Evolutionary conservation across 2,797 vertebrate genomes (phyloP).

Genomic region (Halcyon chelicuti): DNA sequence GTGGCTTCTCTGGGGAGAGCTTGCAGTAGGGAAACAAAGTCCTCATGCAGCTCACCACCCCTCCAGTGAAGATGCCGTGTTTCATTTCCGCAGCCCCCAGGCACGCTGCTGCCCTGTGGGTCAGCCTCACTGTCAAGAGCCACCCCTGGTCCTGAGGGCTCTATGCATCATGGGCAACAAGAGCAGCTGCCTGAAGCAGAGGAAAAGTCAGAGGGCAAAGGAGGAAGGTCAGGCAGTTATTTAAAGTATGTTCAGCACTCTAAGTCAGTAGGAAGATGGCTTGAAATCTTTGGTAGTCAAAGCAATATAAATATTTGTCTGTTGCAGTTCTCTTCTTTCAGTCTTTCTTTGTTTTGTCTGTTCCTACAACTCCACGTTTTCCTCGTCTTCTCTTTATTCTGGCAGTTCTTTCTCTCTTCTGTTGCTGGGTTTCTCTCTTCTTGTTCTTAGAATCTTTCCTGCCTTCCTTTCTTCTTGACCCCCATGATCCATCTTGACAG

Average conservation of each 20-base stretch:
- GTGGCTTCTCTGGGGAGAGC: background rate
- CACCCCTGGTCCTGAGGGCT: background rate
- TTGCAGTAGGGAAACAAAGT: background rate
- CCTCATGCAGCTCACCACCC: background rate
- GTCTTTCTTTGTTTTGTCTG: background rate
- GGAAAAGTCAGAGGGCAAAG: background rate
- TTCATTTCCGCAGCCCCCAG: background rate
- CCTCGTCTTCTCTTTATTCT: background rate
- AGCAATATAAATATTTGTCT: background rate
- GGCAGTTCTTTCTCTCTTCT: background rate
- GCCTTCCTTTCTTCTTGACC: background rate
- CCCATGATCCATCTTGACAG: background rate
- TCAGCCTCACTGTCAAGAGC: background rate
- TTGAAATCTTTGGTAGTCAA: background rate
- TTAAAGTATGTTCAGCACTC: background rate
- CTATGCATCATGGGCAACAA: background rate
- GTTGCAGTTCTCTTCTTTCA: background rate
- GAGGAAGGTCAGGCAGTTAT: background rate
- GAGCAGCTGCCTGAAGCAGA: background rate
- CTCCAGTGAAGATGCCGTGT: background rate
- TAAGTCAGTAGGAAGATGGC: background rate
- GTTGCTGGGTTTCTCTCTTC: background rate
- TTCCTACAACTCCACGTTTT: background rate
- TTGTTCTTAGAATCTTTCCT: background rate
- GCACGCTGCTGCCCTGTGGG: fast-evolving